Evolutionary conservation across 2,888 invertebrate genomes (phyloP).

Genomic region (Plebejus anna): DNA sequence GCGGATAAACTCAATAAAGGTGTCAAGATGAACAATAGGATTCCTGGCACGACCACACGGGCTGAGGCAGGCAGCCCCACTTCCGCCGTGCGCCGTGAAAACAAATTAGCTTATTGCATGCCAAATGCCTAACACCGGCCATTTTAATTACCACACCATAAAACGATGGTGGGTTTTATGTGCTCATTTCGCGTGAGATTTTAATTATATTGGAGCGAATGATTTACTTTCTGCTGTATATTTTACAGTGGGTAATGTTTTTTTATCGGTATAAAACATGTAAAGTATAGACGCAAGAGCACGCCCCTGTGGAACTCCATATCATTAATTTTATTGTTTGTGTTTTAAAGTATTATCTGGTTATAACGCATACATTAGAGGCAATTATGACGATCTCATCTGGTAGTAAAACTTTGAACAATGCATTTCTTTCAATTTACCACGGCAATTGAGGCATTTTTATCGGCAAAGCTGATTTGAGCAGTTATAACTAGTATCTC

Average conservation of each 20-base stretch:
- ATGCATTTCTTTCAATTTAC: background rate
- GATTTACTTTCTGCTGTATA: background rate
- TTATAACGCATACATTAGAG: background rate
- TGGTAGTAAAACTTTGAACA: background rate
- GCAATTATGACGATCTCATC: background rate
- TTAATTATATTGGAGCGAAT: background rate
- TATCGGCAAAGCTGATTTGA: background rate
- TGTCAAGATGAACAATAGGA: constrained; percentile 42
- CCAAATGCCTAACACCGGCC: constrained; percentile 5
- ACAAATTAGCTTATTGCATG: constrained; percentile 33
- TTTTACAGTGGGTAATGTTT: background rate
- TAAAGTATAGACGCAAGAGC: background rate
- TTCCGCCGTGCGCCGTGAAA: constrained; percentile 40
- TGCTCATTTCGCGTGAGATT: constrained; percentile 8
- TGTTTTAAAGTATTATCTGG: background rate
- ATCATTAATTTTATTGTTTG: background rate
- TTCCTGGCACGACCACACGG: constrained; percentile 54
- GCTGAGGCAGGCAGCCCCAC: constrained; percentile 43
- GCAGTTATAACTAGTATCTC: background rate
- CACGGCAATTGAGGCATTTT: background rate
- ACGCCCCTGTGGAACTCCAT: background rate
- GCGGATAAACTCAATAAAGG: constrained; percentile 26
- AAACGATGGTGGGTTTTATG: constrained; percentile 13
- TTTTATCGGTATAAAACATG: background rate
- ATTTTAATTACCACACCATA: constrained; percentile 13